These are phyloP conservation scores for Leptopilina drosophilae DNA, from an alignment of 2,888 invertebrate species.

Conservation along the genomic window DNA sequence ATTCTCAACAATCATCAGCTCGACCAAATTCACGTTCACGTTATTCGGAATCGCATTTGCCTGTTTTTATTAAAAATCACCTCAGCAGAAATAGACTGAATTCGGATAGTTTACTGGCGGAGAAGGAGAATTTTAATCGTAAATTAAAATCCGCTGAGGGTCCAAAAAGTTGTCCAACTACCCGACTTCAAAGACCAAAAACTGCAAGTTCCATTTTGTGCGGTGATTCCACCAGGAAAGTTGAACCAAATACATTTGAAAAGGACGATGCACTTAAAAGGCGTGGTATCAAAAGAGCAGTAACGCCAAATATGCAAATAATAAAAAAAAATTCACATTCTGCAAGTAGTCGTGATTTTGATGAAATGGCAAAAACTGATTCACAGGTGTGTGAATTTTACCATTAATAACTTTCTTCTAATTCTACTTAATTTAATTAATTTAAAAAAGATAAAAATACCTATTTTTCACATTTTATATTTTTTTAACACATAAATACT, in stretches of 20 bases:
- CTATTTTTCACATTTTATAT: no score
- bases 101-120: conserved; percentile 10
- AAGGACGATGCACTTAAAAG: not conserved
- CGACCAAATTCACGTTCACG: conserved; percentile 21
- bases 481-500: no score
- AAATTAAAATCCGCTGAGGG: not conserved
- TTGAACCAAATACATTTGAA: not conserved
- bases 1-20: not conserved
- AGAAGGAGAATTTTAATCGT: not conserved
- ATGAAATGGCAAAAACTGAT: not conserved
- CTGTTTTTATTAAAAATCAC: not conserved
- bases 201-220: conserved; percentile 36
- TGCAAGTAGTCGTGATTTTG: conserved; percentile 1
- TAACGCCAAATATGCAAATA: not conserved
- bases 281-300: not conserved
- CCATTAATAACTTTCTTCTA: no score
- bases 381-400: conserved; percentile 13
- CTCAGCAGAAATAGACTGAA: not conserved
- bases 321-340: not conserved
- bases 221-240: not conserved
- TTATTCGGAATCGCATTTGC: conserved; percentile 11
- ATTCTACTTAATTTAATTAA: no score
- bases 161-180: conserved; percentile 8
- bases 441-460: no score
- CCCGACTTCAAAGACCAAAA: conserved; percentile 42